Evolutionary conservation across 2,797 vertebrate genomes (phyloP).

Genomic region (Todus mexicanus): DNA sequence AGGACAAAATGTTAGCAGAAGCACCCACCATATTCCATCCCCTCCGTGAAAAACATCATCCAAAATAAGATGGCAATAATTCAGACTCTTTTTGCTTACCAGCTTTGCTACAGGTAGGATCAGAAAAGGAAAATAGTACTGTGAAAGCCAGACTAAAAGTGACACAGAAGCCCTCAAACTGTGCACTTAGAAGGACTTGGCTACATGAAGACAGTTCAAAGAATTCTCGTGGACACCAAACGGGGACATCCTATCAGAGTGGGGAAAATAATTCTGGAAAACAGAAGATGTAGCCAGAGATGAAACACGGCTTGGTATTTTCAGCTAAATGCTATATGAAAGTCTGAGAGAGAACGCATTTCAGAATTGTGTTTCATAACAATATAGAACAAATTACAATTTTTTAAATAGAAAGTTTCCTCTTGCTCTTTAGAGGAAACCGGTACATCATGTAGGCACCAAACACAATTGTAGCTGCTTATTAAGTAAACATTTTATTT

Average conservation of each 20-base stretch:
- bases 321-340: background rate
- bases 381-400: background rate
- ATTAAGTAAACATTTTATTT: background rate
- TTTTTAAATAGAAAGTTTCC: background rate
- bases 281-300: background rate
- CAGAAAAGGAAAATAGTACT: background rate
- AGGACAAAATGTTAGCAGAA: conserved; percentile 11
- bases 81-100: background rate
- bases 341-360: background rate
- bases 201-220: background rate
- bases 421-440: background rate
- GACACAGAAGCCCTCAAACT: background rate
- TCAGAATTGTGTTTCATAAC: background rate
- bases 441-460: background rate
- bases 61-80: background rate
- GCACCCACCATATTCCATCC: background rate
- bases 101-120: background rate
- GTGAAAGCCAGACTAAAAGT: background rate
- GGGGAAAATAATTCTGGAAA: background rate
- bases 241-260: background rate
- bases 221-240: background rate
- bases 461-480: background rate
- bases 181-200: background rate
- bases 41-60: background rate
- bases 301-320: background rate